phyloP scores from a whole-genome alignment of 2,797 vertebrate species.

The Danio kyathit region DNA sequence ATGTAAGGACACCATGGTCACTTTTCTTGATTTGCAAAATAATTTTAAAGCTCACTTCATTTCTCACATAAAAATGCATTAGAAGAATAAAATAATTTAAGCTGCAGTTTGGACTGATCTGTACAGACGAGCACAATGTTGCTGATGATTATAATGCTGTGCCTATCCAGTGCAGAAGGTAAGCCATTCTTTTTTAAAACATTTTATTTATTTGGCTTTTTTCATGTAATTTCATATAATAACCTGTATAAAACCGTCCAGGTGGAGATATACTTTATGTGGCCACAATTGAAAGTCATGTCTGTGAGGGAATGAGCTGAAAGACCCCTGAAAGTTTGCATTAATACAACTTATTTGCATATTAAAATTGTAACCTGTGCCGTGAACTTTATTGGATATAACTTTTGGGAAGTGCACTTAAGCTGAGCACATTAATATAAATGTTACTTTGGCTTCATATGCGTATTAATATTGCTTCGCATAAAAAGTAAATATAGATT shows the following conservation, averaged over 20 bases:
- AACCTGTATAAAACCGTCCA: background rate
- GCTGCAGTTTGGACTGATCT: slow-evolving; percentile 10
- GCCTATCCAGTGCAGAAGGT: slow-evolving; percentile 49
- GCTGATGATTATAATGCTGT: slow-evolving; percentile 26
- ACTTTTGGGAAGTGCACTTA: background rate
- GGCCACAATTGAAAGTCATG: background rate
- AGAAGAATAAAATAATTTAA: background rate
- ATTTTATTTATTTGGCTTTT: background rate
- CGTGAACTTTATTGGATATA: background rate
- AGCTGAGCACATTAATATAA: background rate
- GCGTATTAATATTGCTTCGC: background rate
- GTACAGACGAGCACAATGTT: slow-evolving; percentile 43
- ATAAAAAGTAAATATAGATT: slow-evolving; percentile 4
- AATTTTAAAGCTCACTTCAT: background rate
- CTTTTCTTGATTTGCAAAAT: slow-evolving; percentile 1
- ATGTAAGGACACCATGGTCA: background rate
- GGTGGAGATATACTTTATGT: background rate
- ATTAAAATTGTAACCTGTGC: background rate
- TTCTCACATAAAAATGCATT: slow-evolving; percentile 10
- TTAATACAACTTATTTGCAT: background rate
- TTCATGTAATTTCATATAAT: background rate
- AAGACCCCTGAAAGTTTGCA: slow-evolving; percentile 8
- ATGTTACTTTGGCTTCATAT: background rate
- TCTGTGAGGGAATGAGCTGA: background rate
- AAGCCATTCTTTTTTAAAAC: slow-evolving; percentile 18